Base-by-base conservation (phyloP, 2,113 vertebrate genomes). In the Ailuropoda melanoleuca region DNA sequence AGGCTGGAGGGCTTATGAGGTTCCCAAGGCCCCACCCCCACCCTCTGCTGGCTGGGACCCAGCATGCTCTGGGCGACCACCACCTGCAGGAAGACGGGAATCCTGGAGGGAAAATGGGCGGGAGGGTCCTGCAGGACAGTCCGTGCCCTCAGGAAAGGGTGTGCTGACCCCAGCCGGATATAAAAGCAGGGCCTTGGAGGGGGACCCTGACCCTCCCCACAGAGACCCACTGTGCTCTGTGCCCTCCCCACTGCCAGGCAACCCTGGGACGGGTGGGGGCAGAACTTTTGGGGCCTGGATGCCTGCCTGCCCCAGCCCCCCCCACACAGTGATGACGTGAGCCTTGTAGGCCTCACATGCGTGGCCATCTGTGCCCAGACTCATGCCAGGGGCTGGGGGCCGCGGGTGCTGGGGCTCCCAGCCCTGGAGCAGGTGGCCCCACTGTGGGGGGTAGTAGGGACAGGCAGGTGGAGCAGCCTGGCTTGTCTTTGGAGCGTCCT, bases 361-460 rank as follows among this genome's bases (percentile, higher is more conserved):
- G 2, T 0, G 0, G 74, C 98, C 98, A 97, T 98, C 98, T 98
- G 97, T 34, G 87, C 66, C 74, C 58, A 29, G 72, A 70, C 70
- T 84, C 2, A 6, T 85, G 97, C 98, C 98, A 98, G 93, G 83
- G 60, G 74, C 84, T 37, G 46, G 68, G 66, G 93, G 93, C 82
- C 4, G 11, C 0, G 13, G 66, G 14, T 1, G 58, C 21, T 0
- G 53, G 82, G 93, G 56, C 68, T 75, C 84, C 84, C 29, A 58
- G 93, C 81, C 82, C 91, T 75, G 78, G 89, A 96, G 88, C 98
- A 98, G 98, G 93, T 98, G 98, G 97, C 90, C 58, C 64, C 70
- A 0, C 82, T 2, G 88, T 4, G 3, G 77, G 93, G n/a, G 96
- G 97, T 13, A 43, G 8, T 5, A 48, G 8, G 75, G 68, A 68